A percentile compares a stretch with the other conserved stretches of the same genome.
These are phyloP conservation scores for Chinchilla lanigera DNA, from an alignment of 2,113 vertebrate species.

Conservation along the genomic window DNA sequence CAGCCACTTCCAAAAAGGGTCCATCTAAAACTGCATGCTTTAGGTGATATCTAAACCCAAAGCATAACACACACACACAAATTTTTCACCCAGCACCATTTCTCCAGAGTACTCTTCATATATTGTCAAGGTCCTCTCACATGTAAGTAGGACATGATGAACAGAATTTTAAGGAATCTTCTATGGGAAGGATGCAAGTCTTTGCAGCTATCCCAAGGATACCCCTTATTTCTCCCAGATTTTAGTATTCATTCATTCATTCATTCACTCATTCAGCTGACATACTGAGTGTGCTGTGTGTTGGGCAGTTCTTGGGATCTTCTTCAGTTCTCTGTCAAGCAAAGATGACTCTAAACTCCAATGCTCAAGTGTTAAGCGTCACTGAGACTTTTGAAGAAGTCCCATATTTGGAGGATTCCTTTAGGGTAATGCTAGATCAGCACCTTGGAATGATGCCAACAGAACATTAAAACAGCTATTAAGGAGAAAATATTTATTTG, in stretches of 20 bases:
- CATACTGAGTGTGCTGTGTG: background rate
- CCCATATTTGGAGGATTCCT: background rate
- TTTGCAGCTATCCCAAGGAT: background rate
- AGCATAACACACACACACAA: too few relatives aligned
- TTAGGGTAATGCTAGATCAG: background rate
- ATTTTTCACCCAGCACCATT: rapidly evolving
- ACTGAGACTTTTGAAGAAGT: background rate
- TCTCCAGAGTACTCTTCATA: background rate
- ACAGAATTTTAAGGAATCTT: background rate
- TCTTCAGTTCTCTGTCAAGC: background rate
- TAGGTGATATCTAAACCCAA: background rate
- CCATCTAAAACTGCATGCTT: background rate
- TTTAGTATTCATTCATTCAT: background rate
- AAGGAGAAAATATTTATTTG: too few relatives aligned
- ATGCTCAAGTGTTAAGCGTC: background rate
- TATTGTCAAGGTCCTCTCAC: rapidly evolving
- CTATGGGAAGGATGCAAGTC: background rate
- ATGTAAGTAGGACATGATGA: rapidly evolving
- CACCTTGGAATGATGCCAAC: background rate
- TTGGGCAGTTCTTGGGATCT: too few relatives aligned
- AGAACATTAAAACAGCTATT: background rate
- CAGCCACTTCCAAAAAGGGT: too few relatives aligned
- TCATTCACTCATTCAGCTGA: background rate
- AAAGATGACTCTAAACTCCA: background rate
- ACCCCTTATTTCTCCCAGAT: background rate